Base-by-base conservation (phyloP, 2,888 invertebrate genomes). In the Saturnia pavonia region DNA sequence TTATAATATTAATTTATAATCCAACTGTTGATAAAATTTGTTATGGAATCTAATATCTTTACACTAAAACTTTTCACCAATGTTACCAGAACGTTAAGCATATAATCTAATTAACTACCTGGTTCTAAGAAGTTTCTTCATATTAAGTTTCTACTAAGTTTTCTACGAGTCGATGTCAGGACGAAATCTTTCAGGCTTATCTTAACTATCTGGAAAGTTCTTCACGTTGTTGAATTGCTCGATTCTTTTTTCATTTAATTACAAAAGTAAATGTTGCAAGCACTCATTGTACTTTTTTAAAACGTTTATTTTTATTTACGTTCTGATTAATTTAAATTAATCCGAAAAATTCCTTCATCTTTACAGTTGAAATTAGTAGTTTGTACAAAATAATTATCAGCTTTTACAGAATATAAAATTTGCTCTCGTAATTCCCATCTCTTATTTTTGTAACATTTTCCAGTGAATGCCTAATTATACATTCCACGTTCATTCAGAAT, bases 201-300 rank as follows among this genome's bases (percentile, higher is more conserved):
- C 65, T 65, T 11, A n/a, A 40, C 4, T 34, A 65, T 65, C 63
- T 40, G 57, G 34, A 65, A 65, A 65, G 9, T 65, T 40, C 40
- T 65, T n/a, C 40, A 9, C 40, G 19, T 40, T 9, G 65, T 65
- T 65, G 19, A 65, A 65, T 34, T 9, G 40, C n/a, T 65, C 12
- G 19, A 40, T 65, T 12, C 65, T 66, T 70, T 27, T 65, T 65
- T 40, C 9, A 65, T 65, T 65, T 65, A 65, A 65, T 65, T 65
- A 65, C 19, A 40, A 63, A 63, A 27, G 34, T 12, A 57, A 22
- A 25, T 12, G 19, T 54, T 22, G 22, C 54, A 22, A 65, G 7
- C 40, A 0, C n/a, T 40, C 25, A 40, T 65, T 40, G 65, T 9
- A 40, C 27, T 2, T 63, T 63, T 65, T 63, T 27, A 16, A 40